Base-by-base conservation (phyloP, 1,140 invertebrate species). In the Microvelia longipes region DNA sequence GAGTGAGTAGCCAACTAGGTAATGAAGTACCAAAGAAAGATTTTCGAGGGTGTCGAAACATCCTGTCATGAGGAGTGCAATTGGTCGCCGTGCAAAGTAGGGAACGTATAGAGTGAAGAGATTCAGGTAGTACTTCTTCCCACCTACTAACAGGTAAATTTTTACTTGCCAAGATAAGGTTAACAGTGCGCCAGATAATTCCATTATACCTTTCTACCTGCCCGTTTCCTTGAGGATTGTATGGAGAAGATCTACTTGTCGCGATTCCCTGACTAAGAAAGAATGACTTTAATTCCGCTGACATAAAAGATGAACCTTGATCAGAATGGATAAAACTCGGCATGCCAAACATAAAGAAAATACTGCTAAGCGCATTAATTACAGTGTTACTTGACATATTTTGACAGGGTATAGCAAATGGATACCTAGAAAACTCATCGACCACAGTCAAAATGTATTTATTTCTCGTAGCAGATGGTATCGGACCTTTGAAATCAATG, bases 351-450 rank as follows among this genome's bases (percentile, higher is more conserved):
- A 64, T 14, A 64, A 24, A 64, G 24, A 64, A 64, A 5, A 64
- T 64, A 26, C 25, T 64, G 5, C 2, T 15, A 24, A 64, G 62
- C 2, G 15, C 25, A 5, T 15, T 64, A 14, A 64, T 64, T 24
- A 64, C 62, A 14, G 62, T 64, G 5, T 5, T 24, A 64, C 15
- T 26, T 14, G 71, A 70, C 68, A 75, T 68, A 72, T 77, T 71
- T 15, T 35, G 2, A 66, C 74, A 74, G 29, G 72, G 70, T 60
- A 75, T 74, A 13, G 72, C 35, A 64, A 77, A 78, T 26, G 74
- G 75, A 68, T 75, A 78, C 65, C 76, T 65, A 13, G 74, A 77
- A 68, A 69, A 78, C 70, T 77, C 74, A 70, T 77, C 74, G 1
- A 77, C 71, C 64, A 77, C 67, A 13, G 72, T 76, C 11, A 76